phyloP scores from a whole-genome alignment of 2,888 invertebrate species.

The Hylaea fasciaria region DNA sequence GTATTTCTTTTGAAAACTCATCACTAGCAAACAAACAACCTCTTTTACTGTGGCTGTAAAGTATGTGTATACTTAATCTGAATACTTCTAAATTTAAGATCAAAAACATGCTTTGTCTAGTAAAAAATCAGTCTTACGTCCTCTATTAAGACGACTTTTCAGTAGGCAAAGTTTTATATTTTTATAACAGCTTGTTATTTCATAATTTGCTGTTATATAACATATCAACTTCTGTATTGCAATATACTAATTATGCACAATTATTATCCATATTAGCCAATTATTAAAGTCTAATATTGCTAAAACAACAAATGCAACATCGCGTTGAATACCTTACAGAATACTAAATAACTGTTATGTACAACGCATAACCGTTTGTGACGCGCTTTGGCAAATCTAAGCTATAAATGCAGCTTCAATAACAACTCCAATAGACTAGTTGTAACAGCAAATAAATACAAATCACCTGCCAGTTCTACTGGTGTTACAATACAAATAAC shows the following conservation, averaged over 20 bases:
- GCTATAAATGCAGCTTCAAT: constrained; percentile 25
- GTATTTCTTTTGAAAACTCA: no score
- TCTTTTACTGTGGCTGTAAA: no score
- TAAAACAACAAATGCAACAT: constrained; percentile 22
- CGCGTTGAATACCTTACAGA: constrained; percentile 11
- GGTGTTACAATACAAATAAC: constrained; percentile 39
- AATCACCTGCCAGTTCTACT: constrained; percentile 47
- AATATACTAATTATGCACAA: no score
- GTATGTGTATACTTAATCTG: no score
- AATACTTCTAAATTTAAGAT: background rate
- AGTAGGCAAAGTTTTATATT: constrained; percentile 43
- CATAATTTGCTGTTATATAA: background rate
- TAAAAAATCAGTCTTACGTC: constrained; percentile 69
- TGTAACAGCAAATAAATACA: constrained; percentile 20
- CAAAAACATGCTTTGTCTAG: constrained; percentile 36
- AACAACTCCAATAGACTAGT: constrained; percentile 29
- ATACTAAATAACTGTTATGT: constrained; percentile 27
- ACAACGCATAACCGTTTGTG: no score
- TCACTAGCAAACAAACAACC: no score
- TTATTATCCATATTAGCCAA: no score
- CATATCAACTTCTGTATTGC: no score
- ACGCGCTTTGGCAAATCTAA: constrained; percentile 12
- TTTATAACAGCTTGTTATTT: constrained; percentile 1
- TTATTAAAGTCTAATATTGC: background rate
- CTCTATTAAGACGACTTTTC: constrained; percentile 62